These are phyloP conservation scores for Dendrocincla tyrannina DNA, from an alignment of 2,797 vertebrate species.

Conservation along the genomic window DNA sequence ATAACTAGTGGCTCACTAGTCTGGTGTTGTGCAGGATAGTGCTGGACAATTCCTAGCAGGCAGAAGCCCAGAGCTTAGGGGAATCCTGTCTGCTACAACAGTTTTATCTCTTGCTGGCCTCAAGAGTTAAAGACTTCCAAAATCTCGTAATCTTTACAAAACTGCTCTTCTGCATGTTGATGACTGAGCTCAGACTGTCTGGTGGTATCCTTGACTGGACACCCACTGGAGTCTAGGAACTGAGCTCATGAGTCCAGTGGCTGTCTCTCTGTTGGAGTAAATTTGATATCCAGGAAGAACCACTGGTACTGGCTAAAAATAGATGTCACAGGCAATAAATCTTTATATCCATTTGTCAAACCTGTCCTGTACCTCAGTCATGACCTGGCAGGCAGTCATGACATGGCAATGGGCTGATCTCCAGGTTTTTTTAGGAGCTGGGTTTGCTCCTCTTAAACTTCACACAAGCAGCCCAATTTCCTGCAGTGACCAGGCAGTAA, in stretches of 20 bases:
- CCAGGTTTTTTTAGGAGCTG: not conserved
- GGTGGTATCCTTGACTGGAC: not conserved
- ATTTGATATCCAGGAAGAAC: not conserved
- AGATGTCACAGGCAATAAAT: not conserved
- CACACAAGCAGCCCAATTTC: not conserved
- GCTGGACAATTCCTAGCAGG: not conserved
- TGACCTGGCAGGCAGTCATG: not conserved
- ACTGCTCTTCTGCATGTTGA: not conserved
- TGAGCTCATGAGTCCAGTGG: not conserved
- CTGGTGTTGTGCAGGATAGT: not conserved
- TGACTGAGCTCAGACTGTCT: not conserved
- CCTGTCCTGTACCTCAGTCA: not conserved
- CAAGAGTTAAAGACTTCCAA: not conserved
- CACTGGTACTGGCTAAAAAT: not conserved
- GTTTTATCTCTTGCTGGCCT: not conserved
- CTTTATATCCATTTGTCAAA: not conserved
- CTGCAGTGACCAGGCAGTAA: not conserved
- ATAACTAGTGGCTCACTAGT: not conserved
- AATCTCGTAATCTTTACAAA: not conserved
- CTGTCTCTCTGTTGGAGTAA: not conserved
- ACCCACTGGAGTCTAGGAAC: not conserved
- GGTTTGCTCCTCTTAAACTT: not conserved
- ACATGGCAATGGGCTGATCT: rapidly evolving
- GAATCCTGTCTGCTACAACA: not conserved
- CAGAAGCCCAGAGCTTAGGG: not conserved